Base-by-base conservation (phyloP, 2,888 invertebrate genomes). In the Melitaea athalia region DNA sequence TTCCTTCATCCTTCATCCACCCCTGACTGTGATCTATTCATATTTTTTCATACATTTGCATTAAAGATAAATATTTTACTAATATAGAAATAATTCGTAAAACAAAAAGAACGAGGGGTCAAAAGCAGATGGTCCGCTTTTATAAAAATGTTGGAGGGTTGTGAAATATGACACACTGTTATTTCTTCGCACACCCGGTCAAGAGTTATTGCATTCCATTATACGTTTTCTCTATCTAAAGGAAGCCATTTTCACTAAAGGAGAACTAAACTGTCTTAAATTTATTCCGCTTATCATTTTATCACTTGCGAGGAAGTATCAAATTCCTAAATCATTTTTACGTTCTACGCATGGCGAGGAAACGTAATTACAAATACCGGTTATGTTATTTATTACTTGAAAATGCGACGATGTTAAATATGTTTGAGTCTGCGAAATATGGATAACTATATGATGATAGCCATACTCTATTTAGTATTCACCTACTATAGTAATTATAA, bases 171-270 rank as follows among this genome's bases (percentile, higher is more conserved):
- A 92, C 92, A 92, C 91, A 88, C 88, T 91, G 92, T 92, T 92
- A 92, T 92, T 92, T 91, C 92, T 90, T 90, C 92, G 92, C 92
- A 89, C 92, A 92, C 90, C 92, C 92, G 92, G 91, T 91, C 92
- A 92, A 91, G 92, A 92, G 91, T 92, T 92, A 92, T 92, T 90
- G 92, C 92, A 92, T 92, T 92, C 92, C 90, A 92, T 92, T 92
- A 92, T 89, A 89, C 89, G 90, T 87, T 91, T 91, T 84, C 91
- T 92, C 91, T 92, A 92, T 92, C 91, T 91, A 89, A 88, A 91
- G 90, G 89, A 91, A 92, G 91, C 92, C 88, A 90, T 92, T 92
- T 91, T 86, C 91, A 87, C 91, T 86, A 87, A 89, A 86, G 86
- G 86, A 86, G 86, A 89, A 90, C 91, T 89, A 89, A 88, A 85